Conservation (phyloP, 1,140 invertebrate genomes). For the Drosophila saltans region DNA sequence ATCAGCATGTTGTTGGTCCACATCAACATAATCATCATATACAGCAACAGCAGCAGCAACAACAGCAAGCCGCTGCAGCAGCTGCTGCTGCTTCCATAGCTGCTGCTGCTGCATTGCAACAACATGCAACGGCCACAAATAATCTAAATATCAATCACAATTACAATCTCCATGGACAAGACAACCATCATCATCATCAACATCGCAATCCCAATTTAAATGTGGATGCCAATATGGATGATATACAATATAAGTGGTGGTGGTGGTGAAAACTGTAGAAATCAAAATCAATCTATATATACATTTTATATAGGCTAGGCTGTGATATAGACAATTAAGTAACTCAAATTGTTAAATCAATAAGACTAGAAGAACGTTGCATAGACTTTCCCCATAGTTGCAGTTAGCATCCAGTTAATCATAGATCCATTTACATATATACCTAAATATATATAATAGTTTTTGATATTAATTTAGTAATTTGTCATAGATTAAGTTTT, state of each 20-base stretch:
- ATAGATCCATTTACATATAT: not conserved
- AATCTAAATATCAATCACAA: constrained; percentile 80
- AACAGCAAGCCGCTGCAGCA: constrained; percentile 65
- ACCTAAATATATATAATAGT: not conserved
- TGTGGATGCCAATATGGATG: constrained; percentile 77
- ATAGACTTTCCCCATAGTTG: not conserved
- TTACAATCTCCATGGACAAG: constrained; percentile 54
- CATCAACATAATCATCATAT: constrained; percentile 33
- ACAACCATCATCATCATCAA: constrained; percentile 48
- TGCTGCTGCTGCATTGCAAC: constrained; percentile 71
- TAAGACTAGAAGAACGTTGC: constrained; percentile 39
- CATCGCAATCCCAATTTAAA: constrained; percentile 70
- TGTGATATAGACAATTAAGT: constrained; percentile 73
- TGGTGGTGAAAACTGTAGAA: constrained; percentile 74
- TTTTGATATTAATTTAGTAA: constrained; percentile 33
- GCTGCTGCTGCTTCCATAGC: constrained; percentile 77
- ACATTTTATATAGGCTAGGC: constrained; percentile 49
- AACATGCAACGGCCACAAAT: constrained; percentile 70
- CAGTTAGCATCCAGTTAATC: not conserved
- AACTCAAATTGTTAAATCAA: constrained; percentile 67
- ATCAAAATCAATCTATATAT: constrained; percentile 30
- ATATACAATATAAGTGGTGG: constrained; percentile 83
- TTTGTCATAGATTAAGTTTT: constrained; percentile 54
- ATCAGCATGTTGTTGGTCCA: constrained; percentile 39
- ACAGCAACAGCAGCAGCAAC: constrained; percentile 29